These are phyloP conservation scores for Parauchenoglanis punctatus DNA, from an alignment of 2,797 vertebrate genomes.

Conservation along the genomic window DNA sequence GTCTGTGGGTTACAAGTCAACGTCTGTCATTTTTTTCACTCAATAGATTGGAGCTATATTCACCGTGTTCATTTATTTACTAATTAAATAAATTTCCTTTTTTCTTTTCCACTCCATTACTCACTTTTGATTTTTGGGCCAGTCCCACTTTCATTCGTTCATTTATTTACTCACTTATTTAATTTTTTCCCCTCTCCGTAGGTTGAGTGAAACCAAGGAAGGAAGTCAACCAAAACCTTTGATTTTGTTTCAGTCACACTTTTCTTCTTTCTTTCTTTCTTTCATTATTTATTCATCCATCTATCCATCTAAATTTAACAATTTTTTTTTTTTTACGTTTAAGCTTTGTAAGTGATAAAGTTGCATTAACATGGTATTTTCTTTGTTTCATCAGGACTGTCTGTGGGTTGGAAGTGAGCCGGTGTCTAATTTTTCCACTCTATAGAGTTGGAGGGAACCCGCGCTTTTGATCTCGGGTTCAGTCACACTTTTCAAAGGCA, in stretches of 20 bases:
- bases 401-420: neutral
- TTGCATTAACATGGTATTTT: neutral
- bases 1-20: neutral
- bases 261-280: neutral
- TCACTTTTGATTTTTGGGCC: neutral
- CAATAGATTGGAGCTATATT: neutral
- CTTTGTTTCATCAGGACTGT: slow-evolving; percentile 3
- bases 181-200: neutral
- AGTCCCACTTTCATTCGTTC: neutral
- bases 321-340: neutral
- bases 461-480: slow-evolving; percentile 62
- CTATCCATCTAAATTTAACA: neutral
- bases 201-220: neutral
- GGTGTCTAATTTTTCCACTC: slow-evolving; percentile 18
- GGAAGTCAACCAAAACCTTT: neutral
- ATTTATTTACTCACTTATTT: neutral
- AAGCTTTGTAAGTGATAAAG: neutral
- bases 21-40: neutral
- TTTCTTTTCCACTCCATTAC: neutral
- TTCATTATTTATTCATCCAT: neutral
- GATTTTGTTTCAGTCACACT: neutral
- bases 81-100: neutral
- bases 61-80: neutral
- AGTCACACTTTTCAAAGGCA: slow-evolving; percentile 45
- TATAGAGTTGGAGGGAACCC: slow-evolving; percentile 31